Percentiles rank a stretch among this genome's conserved stretches.
These are phyloP conservation scores for Rhineura floridana DNA, from an alignment of 2,113 vertebrate species.

Conservation along the genomic window DNA sequence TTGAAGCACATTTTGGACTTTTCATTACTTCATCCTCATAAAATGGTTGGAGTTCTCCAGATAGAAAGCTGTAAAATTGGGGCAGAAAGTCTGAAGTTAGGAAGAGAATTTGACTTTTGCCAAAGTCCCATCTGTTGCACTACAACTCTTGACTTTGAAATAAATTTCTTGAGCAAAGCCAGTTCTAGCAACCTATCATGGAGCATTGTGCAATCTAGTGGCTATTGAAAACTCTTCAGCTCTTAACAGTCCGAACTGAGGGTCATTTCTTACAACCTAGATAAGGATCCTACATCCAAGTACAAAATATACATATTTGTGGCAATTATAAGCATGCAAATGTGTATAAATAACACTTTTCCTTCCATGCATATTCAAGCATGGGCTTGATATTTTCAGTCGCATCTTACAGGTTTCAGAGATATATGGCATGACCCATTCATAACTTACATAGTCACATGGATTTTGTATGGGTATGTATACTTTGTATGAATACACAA, in stretches of 20 bases:
- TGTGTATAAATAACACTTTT: not conserved
- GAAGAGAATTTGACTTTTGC: not conserved
- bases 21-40: not conserved
- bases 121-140: not conserved
- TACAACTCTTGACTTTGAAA: not conserved
- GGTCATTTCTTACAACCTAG: not conserved
- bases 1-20: not conserved
- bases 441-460: not conserved
- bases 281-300: not conserved
- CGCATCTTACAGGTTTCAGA: not conserved
- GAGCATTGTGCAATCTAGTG: not conserved
- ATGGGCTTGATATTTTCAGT: not conserved
- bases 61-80: not conserved
- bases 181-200: not conserved
- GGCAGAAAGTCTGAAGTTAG: not conserved
- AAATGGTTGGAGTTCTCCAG: not conserved
- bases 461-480: not conserved
- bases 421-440: not conserved
- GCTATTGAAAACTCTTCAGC: not conserved
- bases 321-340: not conserved
- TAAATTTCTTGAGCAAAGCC: not conserved
- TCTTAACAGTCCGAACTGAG: accelerated
- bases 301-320: not conserved
- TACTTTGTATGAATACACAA: not conserved
- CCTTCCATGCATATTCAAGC: not conserved